A percentile compares a stretch with the other conserved stretches of the same genome.
phyloP scores from a whole-genome alignment of 2,888 invertebrate genomes.

The Anthrax anthrax region DNA sequence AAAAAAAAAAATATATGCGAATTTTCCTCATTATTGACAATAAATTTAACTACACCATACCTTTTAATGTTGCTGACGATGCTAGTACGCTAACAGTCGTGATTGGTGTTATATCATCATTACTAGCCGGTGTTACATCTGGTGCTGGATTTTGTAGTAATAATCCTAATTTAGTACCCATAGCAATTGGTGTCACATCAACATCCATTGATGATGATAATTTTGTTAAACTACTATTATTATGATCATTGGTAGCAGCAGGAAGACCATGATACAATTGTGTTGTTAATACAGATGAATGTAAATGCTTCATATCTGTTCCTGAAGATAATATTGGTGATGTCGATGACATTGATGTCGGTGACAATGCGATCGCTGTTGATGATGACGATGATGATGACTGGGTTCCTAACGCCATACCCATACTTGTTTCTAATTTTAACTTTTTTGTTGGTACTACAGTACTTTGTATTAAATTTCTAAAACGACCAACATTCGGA shows the following conservation, averaged over 20 bases:
- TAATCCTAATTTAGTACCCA: conserved; percentile 68
- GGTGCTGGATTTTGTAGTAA: conserved; percentile 95
- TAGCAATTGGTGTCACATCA: conserved; percentile 24
- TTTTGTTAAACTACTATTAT: conserved; percentile 13
- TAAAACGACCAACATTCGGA: conserved; percentile 88
- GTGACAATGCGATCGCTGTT: neutral
- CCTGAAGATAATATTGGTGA: conserved; percentile 1
- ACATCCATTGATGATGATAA: conserved; percentile 16
- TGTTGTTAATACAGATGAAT: conserved; percentile 39
- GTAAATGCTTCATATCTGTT: conserved; percentile 19
- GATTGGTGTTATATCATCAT: conserved; percentile 45
- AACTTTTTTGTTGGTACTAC: conserved; percentile 60
- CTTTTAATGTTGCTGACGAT: conserved; percentile 1
- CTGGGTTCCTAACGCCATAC: conserved; percentile 11
- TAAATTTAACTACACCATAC: neutral
- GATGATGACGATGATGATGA: neutral
- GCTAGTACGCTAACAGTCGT: conserved; percentile 2
- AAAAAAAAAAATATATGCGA: conserved; percentile 18
- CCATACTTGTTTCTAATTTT: conserved; percentile 29
- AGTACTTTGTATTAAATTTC: conserved; percentile 91
- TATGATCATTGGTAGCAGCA: conserved; percentile 43
- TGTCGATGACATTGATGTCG: conserved; percentile 14
- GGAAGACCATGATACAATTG: conserved; percentile 74
- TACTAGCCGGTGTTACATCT: conserved; percentile 58
- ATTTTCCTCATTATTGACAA: neutral